Percentiles rank a stretch among this genome's conserved stretches.
These are phyloP conservation scores for Bubalus kerabau DNA, from an alignment of 2,113 vertebrate species.

Conservation along the genomic window DNA sequence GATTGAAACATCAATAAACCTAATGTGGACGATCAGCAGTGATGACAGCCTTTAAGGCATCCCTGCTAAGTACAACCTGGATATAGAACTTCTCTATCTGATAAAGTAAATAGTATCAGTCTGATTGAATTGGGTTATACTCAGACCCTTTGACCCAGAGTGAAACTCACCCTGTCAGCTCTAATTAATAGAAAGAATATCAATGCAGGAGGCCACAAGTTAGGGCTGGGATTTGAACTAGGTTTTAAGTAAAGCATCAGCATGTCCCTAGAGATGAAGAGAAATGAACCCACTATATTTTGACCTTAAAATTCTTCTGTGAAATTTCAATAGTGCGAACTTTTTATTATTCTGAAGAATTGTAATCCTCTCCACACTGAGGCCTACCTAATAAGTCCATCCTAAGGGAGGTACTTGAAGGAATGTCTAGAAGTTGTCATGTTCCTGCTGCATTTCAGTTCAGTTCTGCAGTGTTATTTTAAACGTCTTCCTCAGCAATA, in stretches of 20 bases:
- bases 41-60: constrained; percentile 96
- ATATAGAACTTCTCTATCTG: constrained; percentile 88
- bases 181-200: constrained; percentile 94
- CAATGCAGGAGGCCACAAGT: constrained; percentile 92
- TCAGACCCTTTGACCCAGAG: constrained; percentile 89
- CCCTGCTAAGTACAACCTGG: constrained; percentile 92
- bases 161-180: constrained; percentile 94
- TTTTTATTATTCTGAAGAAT: constrained; percentile 82
- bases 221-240: constrained; percentile 93
- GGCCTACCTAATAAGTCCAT: constrained; percentile 65
- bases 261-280: constrained; percentile 73
- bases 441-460: constrained; percentile 80
- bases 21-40: constrained; percentile 96
- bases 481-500: constrained; percentile 65
- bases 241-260: constrained; percentile 63
- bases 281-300: constrained; percentile 74
- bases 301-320: constrained; percentile 80
- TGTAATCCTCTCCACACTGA: constrained; percentile 64
- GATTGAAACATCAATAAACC: constrained; percentile 90
- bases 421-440: constrained; percentile 76
- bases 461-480: constrained; percentile 69
- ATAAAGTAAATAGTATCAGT: constrained; percentile 95
- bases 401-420: constrained; percentile 70
- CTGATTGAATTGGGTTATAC: constrained; percentile 94
- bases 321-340: constrained; percentile 79